These are phyloP conservation scores for Reticulitermes lucifugus DNA, from an alignment of 2,888 invertebrate species.

Conservation along the genomic window DNA sequence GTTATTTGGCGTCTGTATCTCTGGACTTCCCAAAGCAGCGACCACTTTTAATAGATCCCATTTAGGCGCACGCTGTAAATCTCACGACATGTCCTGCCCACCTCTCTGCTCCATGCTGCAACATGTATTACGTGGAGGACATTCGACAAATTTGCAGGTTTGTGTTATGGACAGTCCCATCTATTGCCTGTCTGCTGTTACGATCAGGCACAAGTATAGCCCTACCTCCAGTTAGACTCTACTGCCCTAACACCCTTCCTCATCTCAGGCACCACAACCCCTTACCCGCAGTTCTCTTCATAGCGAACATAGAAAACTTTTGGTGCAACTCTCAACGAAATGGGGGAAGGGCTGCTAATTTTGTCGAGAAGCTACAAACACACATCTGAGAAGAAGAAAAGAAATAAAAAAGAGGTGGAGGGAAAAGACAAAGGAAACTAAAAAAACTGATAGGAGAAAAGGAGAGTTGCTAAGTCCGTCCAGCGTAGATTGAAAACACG, in stretches of 20 bases:
- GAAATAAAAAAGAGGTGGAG: constrained; percentile 7
- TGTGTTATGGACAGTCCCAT: constrained; percentile 55
- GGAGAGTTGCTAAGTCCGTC: constrained; percentile 51
- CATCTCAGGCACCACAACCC: neutral
- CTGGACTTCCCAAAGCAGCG: constrained; percentile 5
- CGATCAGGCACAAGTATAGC: neutral
- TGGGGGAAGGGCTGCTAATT: constrained; percentile 45
- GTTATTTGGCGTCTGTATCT: no score
- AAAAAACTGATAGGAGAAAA: constrained; percentile 38
- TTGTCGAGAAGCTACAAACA: constrained; percentile 47
- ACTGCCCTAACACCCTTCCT: constrained; percentile 1
- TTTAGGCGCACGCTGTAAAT: constrained; percentile 46
- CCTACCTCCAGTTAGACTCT: neutral
- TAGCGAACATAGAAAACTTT: constrained; percentile 45
- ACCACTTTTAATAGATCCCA: constrained; percentile 49
- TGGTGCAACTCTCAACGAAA: constrained; percentile 43
- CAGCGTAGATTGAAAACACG: constrained; percentile 53
- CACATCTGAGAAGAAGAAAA: constrained; percentile 40
- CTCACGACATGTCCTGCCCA: constrained; percentile 7
- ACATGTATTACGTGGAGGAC: constrained; percentile 45
- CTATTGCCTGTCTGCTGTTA: constrained; percentile 45
- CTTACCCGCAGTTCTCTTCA: constrained; percentile 28
- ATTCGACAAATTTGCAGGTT: constrained; percentile 56
- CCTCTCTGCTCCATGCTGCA: neutral
- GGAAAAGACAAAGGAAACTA: constrained; percentile 39